Base-by-base conservation (phyloP, 2,113 vertebrate genomes). In the Xenopus tropicalis region DNA sequence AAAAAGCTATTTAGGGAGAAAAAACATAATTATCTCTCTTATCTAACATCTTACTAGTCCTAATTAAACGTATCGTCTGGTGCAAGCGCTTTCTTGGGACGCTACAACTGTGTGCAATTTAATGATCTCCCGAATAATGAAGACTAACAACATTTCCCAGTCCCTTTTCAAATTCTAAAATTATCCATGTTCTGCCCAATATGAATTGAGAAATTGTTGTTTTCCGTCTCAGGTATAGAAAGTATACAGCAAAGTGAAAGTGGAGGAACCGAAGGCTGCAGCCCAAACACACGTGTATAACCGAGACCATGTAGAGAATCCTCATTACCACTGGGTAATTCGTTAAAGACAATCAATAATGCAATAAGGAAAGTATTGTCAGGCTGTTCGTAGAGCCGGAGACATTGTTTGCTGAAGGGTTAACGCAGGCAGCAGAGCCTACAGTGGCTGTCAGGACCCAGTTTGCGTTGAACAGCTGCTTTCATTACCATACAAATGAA, bases 401-500 rank as follows among this genome's bases (percentile, higher is more conserved):
- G 51, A 25, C 67, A 54, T 10, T 68, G 58, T 62, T 11, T 22
- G 6, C 44, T 52, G 44, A 76, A 56, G 73, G 58, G 73, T 76
- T 76, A 76, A 76, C 6, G n/a, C 22, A 61, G 56, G 56, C 72
- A 74, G 29, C 24, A 12, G 22, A 57, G 62, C 57, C 66, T 69
- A 62, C 44, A 42, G 65, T 63, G 66, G 58, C 46, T 69, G 52
- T 63, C 66, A 69, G 20, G 17, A 42, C 46, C 66, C 66, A 4
- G 21, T 67, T 62, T 43, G 4, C 56, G 73, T 14, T 8, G 70
- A 66, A 63, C 73, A 69, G 66, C 73, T 76, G 73, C 14, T 46
- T 69, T 76, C 73, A 76, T 76, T 69, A 61, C 23, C 73, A 76
- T 76, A 66, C 44, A 61, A 76, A 76, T 76, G 44, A 76, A 63